Percentiles rank a stretch among this genome's conserved stretches.
Conservation (phyloP, 1,140 invertebrate genomes). For the Chironomus striatipennis region DNA sequence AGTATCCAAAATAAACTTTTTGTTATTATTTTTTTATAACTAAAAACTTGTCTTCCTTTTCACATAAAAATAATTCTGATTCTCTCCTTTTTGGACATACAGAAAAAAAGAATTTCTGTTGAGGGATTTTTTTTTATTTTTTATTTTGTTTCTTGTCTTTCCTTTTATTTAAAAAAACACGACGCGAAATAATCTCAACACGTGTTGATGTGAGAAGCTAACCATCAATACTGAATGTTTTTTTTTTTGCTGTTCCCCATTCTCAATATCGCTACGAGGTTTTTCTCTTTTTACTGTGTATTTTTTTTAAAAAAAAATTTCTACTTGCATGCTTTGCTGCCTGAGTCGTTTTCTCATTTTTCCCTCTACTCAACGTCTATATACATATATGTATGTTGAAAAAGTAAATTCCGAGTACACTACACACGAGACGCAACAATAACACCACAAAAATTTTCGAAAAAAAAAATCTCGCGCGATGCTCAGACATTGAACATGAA, state of each 20-base stretch:
- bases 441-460: not conserved
- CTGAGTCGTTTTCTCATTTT: not conserved
- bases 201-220: slow-evolving; percentile 4
- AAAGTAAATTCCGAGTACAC: slow-evolving; percentile 1
- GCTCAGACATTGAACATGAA: not conserved
- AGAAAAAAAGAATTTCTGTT: not conserved
- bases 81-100: too few species aligned
- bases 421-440: slow-evolving; percentile 5
- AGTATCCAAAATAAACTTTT: not conserved
- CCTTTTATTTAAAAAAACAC: not conserved
- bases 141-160: not conserved
- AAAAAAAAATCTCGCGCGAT: slow-evolving; percentile 12
- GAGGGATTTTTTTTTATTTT: not conserved
- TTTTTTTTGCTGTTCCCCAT: not conserved
- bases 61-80: too few species aligned
- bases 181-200: not conserved
- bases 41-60: not conserved
- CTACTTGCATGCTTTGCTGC: not conserved
- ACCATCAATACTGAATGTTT: slow-evolving; percentile 22
- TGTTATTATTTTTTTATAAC: not conserved
- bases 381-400: not conserved
- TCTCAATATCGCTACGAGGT: slow-evolving; percentile 1
- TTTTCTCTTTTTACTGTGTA: not conserved
- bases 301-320: slow-evolving; percentile 4
- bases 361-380: too few species aligned